Conservation (phyloP, 2,113 vertebrate genomes). For the Mus spicilegus region DNA sequence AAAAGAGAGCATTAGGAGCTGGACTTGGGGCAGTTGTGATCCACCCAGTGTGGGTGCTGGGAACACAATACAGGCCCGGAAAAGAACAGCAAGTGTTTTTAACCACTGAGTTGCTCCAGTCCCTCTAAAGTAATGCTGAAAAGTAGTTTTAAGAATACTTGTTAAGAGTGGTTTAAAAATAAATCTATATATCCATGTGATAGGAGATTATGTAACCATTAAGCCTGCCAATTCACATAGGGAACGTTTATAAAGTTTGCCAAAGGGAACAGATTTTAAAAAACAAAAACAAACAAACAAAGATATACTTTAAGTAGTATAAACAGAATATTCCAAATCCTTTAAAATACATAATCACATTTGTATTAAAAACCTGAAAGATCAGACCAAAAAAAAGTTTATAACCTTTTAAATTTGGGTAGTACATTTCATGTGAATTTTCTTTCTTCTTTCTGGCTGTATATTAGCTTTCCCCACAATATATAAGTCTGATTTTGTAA, state of each 20-base stretch:
- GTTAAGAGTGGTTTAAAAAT: slow-evolving; percentile 40
- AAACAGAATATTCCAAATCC: neutral
- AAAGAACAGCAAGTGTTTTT: neutral
- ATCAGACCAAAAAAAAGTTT: neutral
- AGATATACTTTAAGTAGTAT: neutral
- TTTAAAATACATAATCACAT: neutral
- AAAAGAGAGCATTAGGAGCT: neutral
- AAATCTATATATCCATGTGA: neutral
- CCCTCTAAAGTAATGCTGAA: neutral
- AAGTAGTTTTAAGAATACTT: neutral
- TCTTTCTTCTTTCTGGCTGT: neutral
- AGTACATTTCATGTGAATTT: slow-evolving; percentile 30
- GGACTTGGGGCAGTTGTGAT: too few relatives aligned
- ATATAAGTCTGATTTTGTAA: neutral
- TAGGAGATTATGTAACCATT: neutral
- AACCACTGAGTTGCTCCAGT: neutral
- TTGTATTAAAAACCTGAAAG: neutral
- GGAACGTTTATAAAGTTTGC: neutral
- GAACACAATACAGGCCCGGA: too few relatives aligned
- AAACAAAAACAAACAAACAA: neutral
- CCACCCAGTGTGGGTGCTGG: neutral
- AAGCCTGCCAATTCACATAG: neutral
- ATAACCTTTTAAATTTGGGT: neutral
- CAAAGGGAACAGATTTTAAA: slow-evolving; percentile 18
- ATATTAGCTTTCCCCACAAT: neutral